Evolutionary conservation across 2,797 vertebrate genomes (phyloP).

Genomic region (Aselliscus stoliczkanus): DNA sequence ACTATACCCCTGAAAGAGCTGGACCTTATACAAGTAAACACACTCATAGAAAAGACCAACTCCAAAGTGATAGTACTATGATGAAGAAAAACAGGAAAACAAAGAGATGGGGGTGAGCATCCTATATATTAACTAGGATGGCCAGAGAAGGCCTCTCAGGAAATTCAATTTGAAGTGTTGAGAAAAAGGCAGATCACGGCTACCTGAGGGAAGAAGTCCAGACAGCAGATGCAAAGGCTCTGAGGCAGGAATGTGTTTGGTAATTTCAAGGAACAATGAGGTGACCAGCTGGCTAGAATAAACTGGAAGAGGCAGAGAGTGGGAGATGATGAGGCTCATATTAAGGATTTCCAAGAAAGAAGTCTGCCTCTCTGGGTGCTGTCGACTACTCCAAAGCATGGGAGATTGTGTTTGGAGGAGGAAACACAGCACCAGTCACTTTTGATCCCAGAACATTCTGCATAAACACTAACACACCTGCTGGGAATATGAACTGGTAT

Average conservation of each 20-base stretch:
- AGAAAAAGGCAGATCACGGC: background rate
- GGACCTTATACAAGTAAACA: background rate
- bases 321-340: background rate
- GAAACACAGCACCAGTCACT: accelerated
- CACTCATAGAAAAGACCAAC: background rate
- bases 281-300: background rate
- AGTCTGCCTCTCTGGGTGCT: background rate
- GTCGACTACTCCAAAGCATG: background rate
- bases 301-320: background rate
- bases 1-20: background rate
- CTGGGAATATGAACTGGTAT: background rate
- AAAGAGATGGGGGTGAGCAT: background rate
- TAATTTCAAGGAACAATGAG: background rate
- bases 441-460: background rate
- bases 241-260: background rate
- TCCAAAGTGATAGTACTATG: background rate
- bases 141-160: too few relatives aligned
- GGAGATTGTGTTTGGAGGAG: background rate
- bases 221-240: background rate
- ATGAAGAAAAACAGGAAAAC: too few relatives aligned
- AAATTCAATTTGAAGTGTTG: background rate
- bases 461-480: background rate
- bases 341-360: background rate
- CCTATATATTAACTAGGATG: background rate
- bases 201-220: background rate